Evolutionary conservation across 2,888 invertebrate genomes (phyloP), one percentile per base, ranked within the genome.

Genomic region (Dynastes maya): DNA sequence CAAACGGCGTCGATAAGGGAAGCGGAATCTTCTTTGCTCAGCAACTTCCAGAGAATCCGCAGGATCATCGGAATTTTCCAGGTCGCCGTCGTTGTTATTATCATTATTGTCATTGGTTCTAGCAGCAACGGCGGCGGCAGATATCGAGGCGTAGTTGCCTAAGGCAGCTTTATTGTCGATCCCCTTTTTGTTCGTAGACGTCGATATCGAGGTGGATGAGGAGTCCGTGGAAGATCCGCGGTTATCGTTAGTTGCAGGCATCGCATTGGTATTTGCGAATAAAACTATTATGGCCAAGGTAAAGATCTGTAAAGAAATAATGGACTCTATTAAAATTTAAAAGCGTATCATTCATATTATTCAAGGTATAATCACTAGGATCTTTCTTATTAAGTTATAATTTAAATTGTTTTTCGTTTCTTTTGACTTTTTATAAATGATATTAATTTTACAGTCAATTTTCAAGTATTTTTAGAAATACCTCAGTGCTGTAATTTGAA

Each of bases 1-100:
- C 16, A 71, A 70, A 27, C n/a, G 40, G 51, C 53, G 53, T 11
- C 51, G 68, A 16, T 32, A 70, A 11, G 70, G 53, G 32, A 70
- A 70, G 32, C 27, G 53, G 16, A 51, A 29, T 70, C 70, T 13
- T 29, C 70, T 70, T 3, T 70, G 70, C 22, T 70, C 70, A 53
- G 70, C 70, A 13, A 53, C 53, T 53, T 70, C 58, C 11, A 71
- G 22, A 4, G 37, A 32, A 55, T 71, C 71, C n/a, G 16, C 71
- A 2, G 58, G 32, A 16, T 53, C 55, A 37, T 13, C 32, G n/a
- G n/a, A 27, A 55, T 32, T 22, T 55, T 53, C 22, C 9, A 37
- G 16, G 55, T 71, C 16, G 37, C 13, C 40, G 5, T 13, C 45
- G 16, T 45, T 29, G 13, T 9, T 70, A 8, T 70, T 22, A 27